Conservation (phyloP, 2,888 invertebrate genomes). For the Sussaba pulchella region DNA sequence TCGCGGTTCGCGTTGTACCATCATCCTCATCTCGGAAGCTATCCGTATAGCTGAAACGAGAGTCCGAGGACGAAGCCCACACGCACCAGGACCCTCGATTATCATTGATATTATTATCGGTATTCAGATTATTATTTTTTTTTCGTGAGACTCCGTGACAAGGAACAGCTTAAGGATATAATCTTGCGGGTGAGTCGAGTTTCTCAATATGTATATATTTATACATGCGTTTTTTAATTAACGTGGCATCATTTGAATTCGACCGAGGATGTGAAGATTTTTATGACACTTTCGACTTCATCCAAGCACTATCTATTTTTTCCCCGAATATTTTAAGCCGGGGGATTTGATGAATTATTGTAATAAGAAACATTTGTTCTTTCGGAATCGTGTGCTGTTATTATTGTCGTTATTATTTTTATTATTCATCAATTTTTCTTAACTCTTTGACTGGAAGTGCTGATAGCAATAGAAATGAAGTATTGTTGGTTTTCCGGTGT, state of each 20-base stretch:
- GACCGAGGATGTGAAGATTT: neutral
- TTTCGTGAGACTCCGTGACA: conserved; percentile 43
- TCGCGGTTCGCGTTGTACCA: conserved; percentile 57
- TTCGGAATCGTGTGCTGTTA: neutral
- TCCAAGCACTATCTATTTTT: too few species aligned
- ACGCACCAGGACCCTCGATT: conserved; percentile 31
- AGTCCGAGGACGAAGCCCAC: conserved; percentile 11
- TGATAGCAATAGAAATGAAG: conserved; percentile 30
- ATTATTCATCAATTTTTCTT: neutral
- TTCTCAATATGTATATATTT: neutral
- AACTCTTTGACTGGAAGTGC: neutral
- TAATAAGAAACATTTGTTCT: neutral
- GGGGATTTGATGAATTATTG: neutral
- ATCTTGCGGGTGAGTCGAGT: conserved; percentile 49
- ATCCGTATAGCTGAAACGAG: conserved; percentile 26
- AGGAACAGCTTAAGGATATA: conserved; percentile 51
- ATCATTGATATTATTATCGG: neutral
- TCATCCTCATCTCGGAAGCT: conserved; percentile 43
- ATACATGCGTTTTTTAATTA: neutral
- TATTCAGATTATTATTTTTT: conserved; percentile 25
- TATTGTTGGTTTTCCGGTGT: conserved; percentile 46
- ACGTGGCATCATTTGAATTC: neutral
- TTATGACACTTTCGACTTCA: neutral
- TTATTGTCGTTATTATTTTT: neutral
- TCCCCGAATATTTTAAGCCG: neutral